Conservation (phyloP, 1,140 invertebrate genomes). For the Nephila pilipes region DNA sequence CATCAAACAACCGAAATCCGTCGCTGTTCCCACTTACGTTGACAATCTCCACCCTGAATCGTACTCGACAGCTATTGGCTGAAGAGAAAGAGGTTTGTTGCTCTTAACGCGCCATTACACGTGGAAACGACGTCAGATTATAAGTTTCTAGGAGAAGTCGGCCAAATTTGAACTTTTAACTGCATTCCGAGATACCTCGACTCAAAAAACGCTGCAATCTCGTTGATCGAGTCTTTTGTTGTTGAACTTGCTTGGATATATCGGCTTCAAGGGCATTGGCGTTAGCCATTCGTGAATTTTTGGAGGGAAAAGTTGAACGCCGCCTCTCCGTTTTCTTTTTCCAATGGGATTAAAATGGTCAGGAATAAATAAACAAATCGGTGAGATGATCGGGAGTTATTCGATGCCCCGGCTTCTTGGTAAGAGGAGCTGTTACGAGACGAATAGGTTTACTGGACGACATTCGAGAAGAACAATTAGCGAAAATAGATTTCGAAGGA, state of each 20-base stretch:
- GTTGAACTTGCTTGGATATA: constrained; percentile 60
- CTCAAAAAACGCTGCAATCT: constrained; percentile 47
- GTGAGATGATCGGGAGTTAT: not conserved
- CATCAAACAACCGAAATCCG: constrained; percentile 60
- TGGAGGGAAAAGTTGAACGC: not conserved
- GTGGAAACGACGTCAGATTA: constrained; percentile 63
- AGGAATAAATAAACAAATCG: not conserved
- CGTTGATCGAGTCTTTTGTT: constrained; percentile 44
- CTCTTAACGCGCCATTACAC: constrained; percentile 71
- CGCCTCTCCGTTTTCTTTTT: not conserved
- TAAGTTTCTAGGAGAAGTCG: constrained; percentile 66
- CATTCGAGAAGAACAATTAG: not conserved
- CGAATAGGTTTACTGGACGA: not conserved
- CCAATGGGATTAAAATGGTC: constrained; percentile 20
- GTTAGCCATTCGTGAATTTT: constrained; percentile 62
- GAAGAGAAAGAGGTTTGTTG: constrained; percentile 59
- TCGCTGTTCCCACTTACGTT: constrained; percentile 57
- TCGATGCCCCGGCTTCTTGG: not conserved
- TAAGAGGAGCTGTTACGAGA: not conserved
- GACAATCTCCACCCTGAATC: constrained; percentile 59
- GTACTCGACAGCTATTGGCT: constrained; percentile 28
- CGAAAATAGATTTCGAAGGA: not conserved
- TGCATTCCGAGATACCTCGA: constrained; percentile 44
- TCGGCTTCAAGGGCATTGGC: constrained; percentile 69
- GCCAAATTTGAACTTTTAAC: constrained; percentile 75